Base-by-base conservation (phyloP, 2,113 vertebrate genomes). In the Tamias sibiricus region DNA sequence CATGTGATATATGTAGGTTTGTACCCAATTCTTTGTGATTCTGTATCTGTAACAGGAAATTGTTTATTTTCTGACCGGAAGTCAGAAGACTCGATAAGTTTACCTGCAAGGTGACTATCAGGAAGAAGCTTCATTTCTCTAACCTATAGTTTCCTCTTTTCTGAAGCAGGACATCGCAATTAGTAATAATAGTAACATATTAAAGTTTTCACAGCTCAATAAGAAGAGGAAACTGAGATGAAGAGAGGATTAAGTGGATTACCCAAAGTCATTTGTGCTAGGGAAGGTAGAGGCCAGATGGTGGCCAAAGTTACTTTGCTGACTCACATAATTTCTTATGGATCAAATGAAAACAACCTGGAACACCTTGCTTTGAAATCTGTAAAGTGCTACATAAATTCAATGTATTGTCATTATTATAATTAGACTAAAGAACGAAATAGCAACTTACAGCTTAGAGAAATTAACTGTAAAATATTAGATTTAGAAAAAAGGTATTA, bases 401-500 rank as follows among this genome's bases (percentile, higher is more conserved):
- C 24, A 77, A 79, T 44, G 37, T 90, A 30, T 86, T 86, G 35
- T 57, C 24, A 3, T 95, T 87, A 80, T 92, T 94, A 68, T 71
- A 95, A 76, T 57, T 95, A 90, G 37, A 24, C 10, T 44, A 89
- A 76, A 96, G 28, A 82, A 96, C 85, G 10, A 94, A 93, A 91
- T 86, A 85, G 30, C 6, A 91, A 87, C 4, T 71, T 71, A 74
- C 1, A 64, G 84, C 42, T 88, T 44, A 0, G 49, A 47, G 89
- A 97, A 69, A 57, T 96, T 93, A 96, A 62, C 91, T 97, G 57
- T 95, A 83, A 91, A 87, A 95, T 94, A 20, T 62, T 81, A 97
- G 72, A 91, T 44, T 85, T 87, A n/a, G 71, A 28, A 35, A 87
- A 97, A 90, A 97, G 62, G 66, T 97, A 95, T 97, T 90, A 90